Percentiles rank a stretch among this genome's conserved stretches.
These are phyloP conservation scores for Autographa gamma DNA, from an alignment of 2,888 invertebrate genomes.

Conservation along the genomic window DNA sequence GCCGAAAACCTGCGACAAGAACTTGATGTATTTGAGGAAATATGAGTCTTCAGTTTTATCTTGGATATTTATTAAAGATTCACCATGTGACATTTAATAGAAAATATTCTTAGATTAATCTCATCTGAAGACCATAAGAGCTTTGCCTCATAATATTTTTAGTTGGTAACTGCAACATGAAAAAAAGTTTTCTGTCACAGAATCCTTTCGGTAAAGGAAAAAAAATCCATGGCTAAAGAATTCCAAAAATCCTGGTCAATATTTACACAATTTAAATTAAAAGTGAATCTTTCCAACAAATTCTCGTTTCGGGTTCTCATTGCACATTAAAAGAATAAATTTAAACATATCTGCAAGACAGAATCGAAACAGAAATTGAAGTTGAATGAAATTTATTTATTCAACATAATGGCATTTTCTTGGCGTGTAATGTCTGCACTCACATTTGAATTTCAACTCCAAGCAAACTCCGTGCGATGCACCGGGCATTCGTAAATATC, in stretches of 20 bases:
- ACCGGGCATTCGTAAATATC: background rate
- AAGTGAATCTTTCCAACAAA: too few relatives aligned
- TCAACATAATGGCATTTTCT: slow-evolving; percentile 1
- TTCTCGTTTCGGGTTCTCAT: too few relatives aligned
- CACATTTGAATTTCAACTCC: background rate
- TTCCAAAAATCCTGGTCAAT: too few relatives aligned
- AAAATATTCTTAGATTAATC: too few relatives aligned
- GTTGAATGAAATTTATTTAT: slow-evolving; percentile 4
- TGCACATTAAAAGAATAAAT: background rate
- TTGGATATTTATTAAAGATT: background rate
- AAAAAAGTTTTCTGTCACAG: too few relatives aligned
- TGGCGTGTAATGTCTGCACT: slow-evolving; percentile 2
- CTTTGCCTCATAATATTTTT: too few relatives aligned
- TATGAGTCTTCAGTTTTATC: background rate
- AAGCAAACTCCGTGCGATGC: background rate
- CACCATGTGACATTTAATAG: too few relatives aligned
- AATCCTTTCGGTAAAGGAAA: too few relatives aligned
- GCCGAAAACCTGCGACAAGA: slow-evolving; percentile 14
- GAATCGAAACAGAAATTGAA: slow-evolving; percentile 1
- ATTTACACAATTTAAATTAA: too few relatives aligned
- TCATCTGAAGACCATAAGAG: background rate
- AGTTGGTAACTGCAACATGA: too few relatives aligned
- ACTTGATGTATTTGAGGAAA: background rate
- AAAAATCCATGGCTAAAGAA: too few relatives aligned
- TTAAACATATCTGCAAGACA: background rate